phyloP scores from a whole-genome alignment of 2,888 invertebrate species.

The Allacma fusca region DNA sequence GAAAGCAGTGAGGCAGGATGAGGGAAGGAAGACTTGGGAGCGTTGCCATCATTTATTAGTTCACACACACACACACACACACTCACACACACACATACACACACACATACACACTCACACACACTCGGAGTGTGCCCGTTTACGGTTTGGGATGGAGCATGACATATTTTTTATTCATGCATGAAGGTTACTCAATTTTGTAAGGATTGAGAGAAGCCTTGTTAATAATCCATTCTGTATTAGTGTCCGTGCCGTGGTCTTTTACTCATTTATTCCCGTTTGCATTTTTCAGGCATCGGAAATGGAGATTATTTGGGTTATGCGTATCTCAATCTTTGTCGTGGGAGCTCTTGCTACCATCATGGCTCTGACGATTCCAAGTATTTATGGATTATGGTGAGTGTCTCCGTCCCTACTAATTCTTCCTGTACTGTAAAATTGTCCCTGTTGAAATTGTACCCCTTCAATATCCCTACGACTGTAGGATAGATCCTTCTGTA shows the following conservation, averaged over 20 bases:
- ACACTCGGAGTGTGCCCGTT: background rate
- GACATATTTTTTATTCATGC: constrained; percentile 3
- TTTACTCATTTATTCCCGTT: background rate
- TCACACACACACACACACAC: too few species aligned
- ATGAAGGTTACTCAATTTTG: constrained; percentile 17
- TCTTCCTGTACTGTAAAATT: background rate
- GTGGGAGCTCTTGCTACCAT: constrained; percentile 71
- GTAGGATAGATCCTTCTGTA: too few species aligned
- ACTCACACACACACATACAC: too few species aligned
- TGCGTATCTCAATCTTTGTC: constrained; percentile 72
- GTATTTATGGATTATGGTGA: constrained; percentile 73
- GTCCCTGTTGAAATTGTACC: too few species aligned
- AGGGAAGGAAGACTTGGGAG: too few species aligned
- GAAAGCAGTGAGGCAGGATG: too few species aligned
- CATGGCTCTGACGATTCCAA: constrained; percentile 73
- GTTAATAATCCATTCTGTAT: constrained; percentile 30
- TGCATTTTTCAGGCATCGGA: constrained; percentile 70
- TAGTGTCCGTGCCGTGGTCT: background rate
- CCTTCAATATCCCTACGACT: too few species aligned
- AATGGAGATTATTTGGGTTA: constrained; percentile 73
- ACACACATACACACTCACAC: too few species aligned
- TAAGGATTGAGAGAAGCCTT: constrained; percentile 35
- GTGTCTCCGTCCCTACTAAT: constrained; percentile 37
- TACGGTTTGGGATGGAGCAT: background rate
- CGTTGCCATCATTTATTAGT: too few species aligned